Percentiles rank a stretch among this genome's conserved stretches.
Evolutionary conservation across 2,797 vertebrate species (phyloP).

Genomic region (Margarornis squamiger): DNA sequence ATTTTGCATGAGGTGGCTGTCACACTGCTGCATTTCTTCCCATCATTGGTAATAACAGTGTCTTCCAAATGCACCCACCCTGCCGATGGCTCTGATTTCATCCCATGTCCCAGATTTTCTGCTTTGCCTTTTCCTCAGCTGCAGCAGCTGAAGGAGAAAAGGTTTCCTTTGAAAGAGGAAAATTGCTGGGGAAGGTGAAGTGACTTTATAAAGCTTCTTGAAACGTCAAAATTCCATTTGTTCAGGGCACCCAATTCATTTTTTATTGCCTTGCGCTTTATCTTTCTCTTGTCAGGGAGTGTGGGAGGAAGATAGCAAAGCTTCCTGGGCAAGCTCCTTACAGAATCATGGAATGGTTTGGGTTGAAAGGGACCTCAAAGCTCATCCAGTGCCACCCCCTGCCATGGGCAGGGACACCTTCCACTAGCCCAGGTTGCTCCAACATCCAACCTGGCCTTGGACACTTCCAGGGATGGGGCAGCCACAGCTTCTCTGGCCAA

Average conservation of each 20-base stretch:
- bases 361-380: neutral
- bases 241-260: neutral
- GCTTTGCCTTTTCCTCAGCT: neutral
- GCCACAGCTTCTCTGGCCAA: neutral
- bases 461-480: neutral
- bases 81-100: neutral
- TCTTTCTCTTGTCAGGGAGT: neutral
- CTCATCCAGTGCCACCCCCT: neutral
- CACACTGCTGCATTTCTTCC: neutral
- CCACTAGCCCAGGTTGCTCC: neutral
- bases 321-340: neutral
- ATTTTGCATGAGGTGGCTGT: neutral
- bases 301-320: neutral
- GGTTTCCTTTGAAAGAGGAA: neutral
- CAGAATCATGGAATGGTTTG: neutral
- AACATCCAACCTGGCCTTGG: neutral
- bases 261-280: neutral
- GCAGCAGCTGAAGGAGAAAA: neutral
- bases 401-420: neutral
- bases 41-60: fast-evolving
- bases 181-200: neutral
- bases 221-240: fast-evolving
- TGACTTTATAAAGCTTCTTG: neutral
- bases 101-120: neutral
- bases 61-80: neutral